Base-by-base conservation (phyloP, 2,113 vertebrate species). In the Machaerirhynchus nigripectus region DNA sequence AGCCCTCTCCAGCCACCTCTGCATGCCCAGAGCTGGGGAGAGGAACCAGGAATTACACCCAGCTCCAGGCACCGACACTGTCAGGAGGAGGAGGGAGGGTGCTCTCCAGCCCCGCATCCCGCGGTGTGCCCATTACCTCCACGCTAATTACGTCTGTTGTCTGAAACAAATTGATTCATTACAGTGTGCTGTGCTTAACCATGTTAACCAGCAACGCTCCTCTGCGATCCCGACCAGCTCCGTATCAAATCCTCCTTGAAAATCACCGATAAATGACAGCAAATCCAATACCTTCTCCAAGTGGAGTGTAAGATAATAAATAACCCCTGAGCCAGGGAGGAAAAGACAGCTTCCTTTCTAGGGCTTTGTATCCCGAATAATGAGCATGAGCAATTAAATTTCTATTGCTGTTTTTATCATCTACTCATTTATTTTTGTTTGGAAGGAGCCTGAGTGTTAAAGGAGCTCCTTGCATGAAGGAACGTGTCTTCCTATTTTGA, bases 131-230 rank as follows among this genome's bases (percentile, higher is more conserved):
- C 78, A 60, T 84, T 83, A 78, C 73, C 85, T 91, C 82, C 75
- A 40, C 2, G 7, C 82, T 95, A 94, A 95, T 96, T 96, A 92
- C 2, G 26, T 55, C 95, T 70, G 63, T 96, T 97, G 95, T 96
- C 84, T 78, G 93, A 90, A 96, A 88, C 90, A 93, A 97, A 97
- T 74, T 80, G 94, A 90, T 97, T 95, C 82, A 90, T 96, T 93
- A 93, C 79, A 74, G 53, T 67, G 79, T 63, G 82, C 90, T 83
- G 78, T 9, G 75, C 88, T 92, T 92, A 86, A 84, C 84, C 68
- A 27, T 5, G 90, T 96, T 95, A 97, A 93, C 90, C 14, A 93
- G 92, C 92, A 67, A 44, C 0, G 8, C 59, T 94, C 56, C 57
- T 74, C 80, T 37, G 75, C 13, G 10, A 84, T 80, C 84, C 84